Evolutionary conservation across 2,113 vertebrate species (phyloP).

Genomic region (Ameiurus melas): DNA sequence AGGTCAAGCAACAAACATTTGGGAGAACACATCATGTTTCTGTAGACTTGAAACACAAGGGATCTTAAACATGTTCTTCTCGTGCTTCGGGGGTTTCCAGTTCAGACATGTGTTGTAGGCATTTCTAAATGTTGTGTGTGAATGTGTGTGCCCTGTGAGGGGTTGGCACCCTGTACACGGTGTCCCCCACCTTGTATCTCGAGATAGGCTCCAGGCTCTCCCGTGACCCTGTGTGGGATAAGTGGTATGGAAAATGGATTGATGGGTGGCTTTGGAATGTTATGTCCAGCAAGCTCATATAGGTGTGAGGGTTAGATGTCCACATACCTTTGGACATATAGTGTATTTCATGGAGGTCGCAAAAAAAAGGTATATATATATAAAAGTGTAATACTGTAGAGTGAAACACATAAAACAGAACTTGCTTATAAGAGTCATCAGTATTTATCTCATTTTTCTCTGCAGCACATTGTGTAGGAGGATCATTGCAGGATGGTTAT

Average conservation of each 20-base stretch:
- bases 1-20: not conserved
- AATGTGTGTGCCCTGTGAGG: too few relatives aligned
- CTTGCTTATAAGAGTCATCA: slow-evolving; percentile 21
- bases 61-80: not conserved
- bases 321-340: not conserved
- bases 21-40: not conserved
- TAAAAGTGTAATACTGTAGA: not conserved
- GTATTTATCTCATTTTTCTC: slow-evolving; percentile 3
- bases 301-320: not conserved
- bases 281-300: not conserved
- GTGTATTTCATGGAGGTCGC: not conserved
- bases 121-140: too few relatives aligned
- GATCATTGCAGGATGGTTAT: slow-evolving; percentile 35
- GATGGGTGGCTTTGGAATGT: not conserved
- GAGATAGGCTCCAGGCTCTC: too few relatives aligned
- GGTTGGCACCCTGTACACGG: too few relatives aligned
- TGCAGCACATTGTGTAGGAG: not conserved
- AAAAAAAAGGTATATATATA: not conserved
- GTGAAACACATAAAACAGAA: not conserved
- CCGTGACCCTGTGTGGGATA: too few relatives aligned
- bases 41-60: not conserved
- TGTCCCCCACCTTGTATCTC: too few relatives aligned
- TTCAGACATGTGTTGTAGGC: too few relatives aligned
- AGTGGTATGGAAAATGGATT: too few relatives aligned
- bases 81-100: too few relatives aligned